Evolutionary conservation across 2,888 invertebrate species (phyloP), one percentile per base, ranked within the genome.

Genomic region (Aquatica leii): DNA sequence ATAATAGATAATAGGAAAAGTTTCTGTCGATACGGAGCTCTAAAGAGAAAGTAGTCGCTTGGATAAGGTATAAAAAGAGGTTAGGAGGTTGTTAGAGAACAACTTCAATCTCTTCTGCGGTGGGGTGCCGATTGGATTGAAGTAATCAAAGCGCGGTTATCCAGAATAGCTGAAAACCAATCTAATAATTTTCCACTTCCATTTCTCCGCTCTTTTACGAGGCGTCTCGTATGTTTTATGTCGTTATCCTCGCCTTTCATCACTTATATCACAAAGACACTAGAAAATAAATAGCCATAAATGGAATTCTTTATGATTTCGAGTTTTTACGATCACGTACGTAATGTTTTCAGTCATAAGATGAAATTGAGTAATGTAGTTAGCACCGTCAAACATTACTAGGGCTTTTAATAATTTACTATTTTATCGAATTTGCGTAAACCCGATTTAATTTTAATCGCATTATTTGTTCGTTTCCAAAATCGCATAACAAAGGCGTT

Each of bases 111-210:
- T 63, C 59, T 56, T 65, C 53, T 61, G 57, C 57, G 61, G 58
- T 55, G 52, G 61, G 59, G 67, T 60, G 59, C 59, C 70, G 71
- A 73, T 73, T 72, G 71, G 74, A 72, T 73, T 73, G 73, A 68
- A 73, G 74, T 74, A 75, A 75, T 75, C 74, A 75, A 74, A 74
- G 73, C 69, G 68, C 71, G 73, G 72, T 74, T 75, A 74, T 73
- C 73, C 73, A 69, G 73, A 72, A 74, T 74, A 70, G 69, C 68
- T 62, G 70, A 71, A 69, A 72, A 72, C 71, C 71, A 73, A 75
- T 75, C 74, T 74, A 76, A 74, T 76, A 76, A 76, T 75, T 74
- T 73, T 71, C 73, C 73, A 65, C 69, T 69, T 73, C 69, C 67
- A 71, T 70, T 72, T 71, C 70, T 70, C 61, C 69, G 67, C 71